These are phyloP conservation scores for Gryllus longicercus DNA, from an alignment of 2,888 invertebrate species.

Conservation along the genomic window DNA sequence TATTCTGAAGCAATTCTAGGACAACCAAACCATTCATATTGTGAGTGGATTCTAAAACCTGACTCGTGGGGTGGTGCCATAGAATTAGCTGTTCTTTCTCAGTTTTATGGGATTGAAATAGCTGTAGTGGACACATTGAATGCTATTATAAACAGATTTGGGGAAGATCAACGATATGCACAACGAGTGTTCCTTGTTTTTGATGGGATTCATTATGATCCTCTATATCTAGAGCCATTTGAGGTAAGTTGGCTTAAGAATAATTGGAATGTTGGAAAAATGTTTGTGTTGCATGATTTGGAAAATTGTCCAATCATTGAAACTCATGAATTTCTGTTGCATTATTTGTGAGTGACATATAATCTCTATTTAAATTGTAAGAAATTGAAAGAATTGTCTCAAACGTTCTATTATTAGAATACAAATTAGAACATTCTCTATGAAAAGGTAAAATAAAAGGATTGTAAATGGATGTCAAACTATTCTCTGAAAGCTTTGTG, in stretches of 20 bases:
- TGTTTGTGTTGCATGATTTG: too few relatives aligned
- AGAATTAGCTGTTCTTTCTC: slow-evolving; percentile 81
- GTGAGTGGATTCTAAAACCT: slow-evolving; percentile 82
- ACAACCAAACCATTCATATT: slow-evolving; percentile 79
- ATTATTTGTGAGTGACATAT: too few relatives aligned
- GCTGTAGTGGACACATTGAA: slow-evolving; percentile 90
- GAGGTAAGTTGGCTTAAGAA: slow-evolving; percentile 56
- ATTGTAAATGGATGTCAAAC: too few relatives aligned
- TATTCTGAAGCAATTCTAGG: slow-evolving; percentile 86
- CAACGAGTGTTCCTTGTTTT: slow-evolving; percentile 84
- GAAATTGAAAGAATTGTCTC: too few relatives aligned
- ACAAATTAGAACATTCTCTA: too few relatives aligned
- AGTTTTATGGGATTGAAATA: slow-evolving; percentile 86
- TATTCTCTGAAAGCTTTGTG: too few relatives aligned
- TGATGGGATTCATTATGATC: slow-evolving; percentile 96
- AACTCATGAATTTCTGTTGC: too few relatives aligned
- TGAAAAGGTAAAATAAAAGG: too few relatives aligned
- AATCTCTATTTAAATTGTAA: too few relatives aligned
- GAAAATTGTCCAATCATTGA: too few relatives aligned
- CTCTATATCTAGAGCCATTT: slow-evolving; percentile 78
- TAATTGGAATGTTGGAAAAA: background rate
- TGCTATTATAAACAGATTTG: slow-evolving; percentile 86
- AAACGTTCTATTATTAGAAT: too few relatives aligned
- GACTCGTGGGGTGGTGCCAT: slow-evolving; percentile 97
- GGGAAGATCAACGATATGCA: slow-evolving; percentile 83